Evolutionary conservation across 2,888 invertebrate genomes (phyloP).

Genomic region (Gymnosoma rotundatum): DNA sequence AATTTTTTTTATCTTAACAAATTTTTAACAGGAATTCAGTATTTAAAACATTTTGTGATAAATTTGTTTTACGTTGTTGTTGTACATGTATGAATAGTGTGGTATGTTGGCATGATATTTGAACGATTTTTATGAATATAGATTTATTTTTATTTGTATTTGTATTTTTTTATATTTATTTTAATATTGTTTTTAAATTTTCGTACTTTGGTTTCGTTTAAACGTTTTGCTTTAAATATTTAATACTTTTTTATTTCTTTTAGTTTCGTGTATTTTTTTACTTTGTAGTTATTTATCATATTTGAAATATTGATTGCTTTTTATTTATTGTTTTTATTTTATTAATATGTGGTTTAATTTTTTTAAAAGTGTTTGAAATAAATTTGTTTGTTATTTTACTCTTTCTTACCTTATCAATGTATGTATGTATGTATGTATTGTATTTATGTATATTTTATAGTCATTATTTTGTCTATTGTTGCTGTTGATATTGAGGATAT

Average conservation of each 20-base stretch:
- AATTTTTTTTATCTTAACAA: slow-evolving; percentile 41
- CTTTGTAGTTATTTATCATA: slow-evolving; percentile 35
- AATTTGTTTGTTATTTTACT: slow-evolving; percentile 31
- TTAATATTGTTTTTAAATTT: slow-evolving; percentile 15
- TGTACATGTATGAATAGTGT: slow-evolving; percentile 22
- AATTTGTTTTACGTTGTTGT: slow-evolving; percentile 21
- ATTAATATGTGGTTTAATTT: slow-evolving; percentile 26
- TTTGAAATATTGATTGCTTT: slow-evolving; percentile 36
- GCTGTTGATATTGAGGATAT: slow-evolving; percentile 74
- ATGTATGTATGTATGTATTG: background rate
- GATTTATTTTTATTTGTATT: slow-evolving; percentile 70
- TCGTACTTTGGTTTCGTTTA: slow-evolving; percentile 67
- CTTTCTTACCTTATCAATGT: slow-evolving; percentile 46
- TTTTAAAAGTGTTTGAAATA: slow-evolving; percentile 23
- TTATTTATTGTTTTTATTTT: background rate
- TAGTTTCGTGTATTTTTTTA: slow-evolving; percentile 8
- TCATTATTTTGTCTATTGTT: slow-evolving; percentile 58
- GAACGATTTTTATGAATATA: slow-evolving; percentile 39
- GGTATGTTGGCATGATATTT: slow-evolving; percentile 54
- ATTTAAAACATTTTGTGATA: slow-evolving; percentile 30
- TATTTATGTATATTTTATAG: slow-evolving; percentile 9
- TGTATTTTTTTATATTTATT: slow-evolving; percentile 32
- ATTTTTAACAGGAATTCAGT: slow-evolving; percentile 32
- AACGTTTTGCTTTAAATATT: slow-evolving; percentile 36
- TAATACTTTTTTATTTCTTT: slow-evolving; percentile 15